Conservation (phyloP, 2,113 vertebrate genomes). For the Varanus salvator region DNA sequence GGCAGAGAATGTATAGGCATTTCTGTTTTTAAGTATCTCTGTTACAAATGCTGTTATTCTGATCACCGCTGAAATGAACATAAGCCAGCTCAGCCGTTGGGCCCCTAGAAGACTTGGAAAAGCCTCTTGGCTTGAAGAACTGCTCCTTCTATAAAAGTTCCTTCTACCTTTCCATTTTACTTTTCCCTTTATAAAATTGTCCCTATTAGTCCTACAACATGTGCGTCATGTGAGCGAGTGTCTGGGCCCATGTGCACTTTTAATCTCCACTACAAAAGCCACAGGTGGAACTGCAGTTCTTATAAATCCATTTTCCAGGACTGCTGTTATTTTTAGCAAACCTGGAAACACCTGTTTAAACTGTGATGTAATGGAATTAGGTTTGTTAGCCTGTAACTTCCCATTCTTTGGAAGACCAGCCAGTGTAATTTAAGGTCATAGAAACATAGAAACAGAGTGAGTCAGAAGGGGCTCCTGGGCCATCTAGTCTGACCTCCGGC, state of each 20-base stretch:
- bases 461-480: no score
- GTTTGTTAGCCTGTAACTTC: constrained; percentile 66
- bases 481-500: no score
- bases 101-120: fast-evolving
- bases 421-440: constrained; percentile 32
- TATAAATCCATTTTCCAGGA: constrained; percentile 48
- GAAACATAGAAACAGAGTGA: no score
- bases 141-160: constrained; percentile 32
- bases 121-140: constrained; percentile 19
- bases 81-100: constrained; percentile 4
- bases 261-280: constrained; percentile 64
- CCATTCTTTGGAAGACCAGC: constrained; percentile 66
- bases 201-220: constrained; percentile 29
- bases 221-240: constrained; percentile 43
- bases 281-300: constrained; percentile 43
- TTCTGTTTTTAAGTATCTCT: constrained; percentile 8
- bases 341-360: constrained; percentile 81
- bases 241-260: constrained; percentile 50
- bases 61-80: constrained; percentile 9
- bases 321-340: constrained; percentile 57
- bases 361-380: constrained; percentile 76
- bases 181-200: constrained; percentile 36
- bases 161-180: constrained; percentile 5
- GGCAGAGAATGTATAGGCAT: neutral
- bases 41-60: neutral